Percentiles rank a stretch among this genome's conserved stretches.
phyloP scores from a whole-genome alignment of 2,888 invertebrate genomes.

The Linnaemya vulpina region DNA sequence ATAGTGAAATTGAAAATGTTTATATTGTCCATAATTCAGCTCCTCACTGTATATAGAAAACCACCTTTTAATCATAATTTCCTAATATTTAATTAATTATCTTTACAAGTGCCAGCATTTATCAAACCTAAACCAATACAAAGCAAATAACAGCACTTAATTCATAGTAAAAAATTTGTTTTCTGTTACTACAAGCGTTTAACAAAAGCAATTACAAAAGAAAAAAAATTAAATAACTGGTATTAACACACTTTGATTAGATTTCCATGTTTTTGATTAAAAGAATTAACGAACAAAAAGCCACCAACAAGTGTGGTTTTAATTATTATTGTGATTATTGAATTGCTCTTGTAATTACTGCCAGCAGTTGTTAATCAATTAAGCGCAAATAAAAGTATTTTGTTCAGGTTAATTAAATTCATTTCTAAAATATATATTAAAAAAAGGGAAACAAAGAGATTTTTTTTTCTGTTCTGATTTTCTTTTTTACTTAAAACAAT shows the following conservation, averaged over 20 bases:
- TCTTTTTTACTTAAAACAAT: not conserved
- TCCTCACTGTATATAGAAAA: too few species aligned
- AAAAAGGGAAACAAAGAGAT: not conserved
- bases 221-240: not conserved
- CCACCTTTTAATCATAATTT: not conserved
- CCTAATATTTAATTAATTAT: not conserved
- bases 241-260: slow-evolving; percentile 50
- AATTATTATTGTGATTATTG: slow-evolving; percentile 51
- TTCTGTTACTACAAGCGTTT: not conserved
- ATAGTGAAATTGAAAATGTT: too few species aligned
- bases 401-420: slow-evolving; percentile 41
- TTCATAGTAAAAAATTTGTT: not conserved
- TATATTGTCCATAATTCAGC: too few species aligned
- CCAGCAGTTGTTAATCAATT: slow-evolving; percentile 45
- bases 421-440: slow-evolving; percentile 12
- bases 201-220: too few species aligned
- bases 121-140: not conserved
- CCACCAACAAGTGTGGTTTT: slow-evolving; percentile 59
- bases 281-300: slow-evolving; percentile 32
- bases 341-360: slow-evolving; percentile 22
- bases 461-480: too few species aligned
- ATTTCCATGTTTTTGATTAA: slow-evolving; percentile 55
- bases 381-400: slow-evolving; percentile 15
- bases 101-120: not conserved
- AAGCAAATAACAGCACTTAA: too few species aligned